These are phyloP conservation scores for Drosophila flavopinicola DNA, from an alignment of 2,888 invertebrate genomes.

Conservation along the genomic window DNA sequence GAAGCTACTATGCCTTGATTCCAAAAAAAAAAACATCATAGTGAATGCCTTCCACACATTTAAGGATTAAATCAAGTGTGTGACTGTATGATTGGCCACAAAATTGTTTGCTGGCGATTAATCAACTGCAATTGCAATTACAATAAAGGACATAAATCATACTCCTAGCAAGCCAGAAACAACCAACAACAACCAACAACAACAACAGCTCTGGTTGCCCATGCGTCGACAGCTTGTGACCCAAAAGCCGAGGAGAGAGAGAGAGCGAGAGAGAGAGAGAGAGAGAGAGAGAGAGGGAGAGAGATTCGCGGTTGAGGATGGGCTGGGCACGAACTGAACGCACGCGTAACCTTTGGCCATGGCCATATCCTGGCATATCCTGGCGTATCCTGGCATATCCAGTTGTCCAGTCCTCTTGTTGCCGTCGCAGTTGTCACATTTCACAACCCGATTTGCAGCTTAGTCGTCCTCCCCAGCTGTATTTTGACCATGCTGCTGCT, in stretches of 20 bases:
- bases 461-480: conserved; percentile 28
- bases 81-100: conserved; percentile 16
- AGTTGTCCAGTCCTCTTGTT: no score
- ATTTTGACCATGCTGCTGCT: conserved; percentile 55
- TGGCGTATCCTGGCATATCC: no score
- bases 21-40: not conserved
- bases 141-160: conserved; percentile 65
- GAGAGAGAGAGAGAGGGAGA: no score
- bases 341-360: conserved; percentile 81
- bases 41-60: not conserved
- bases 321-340: conserved; percentile 81
- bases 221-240: conserved; percentile 71
- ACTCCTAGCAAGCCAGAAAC: no score
- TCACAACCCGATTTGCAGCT: conserved; percentile 73
- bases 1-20: no score
- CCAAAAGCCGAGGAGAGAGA: conserved; percentile 37
- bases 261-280: no score
- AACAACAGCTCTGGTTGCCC: conserved; percentile 33
- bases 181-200: conserved; percentile 8
- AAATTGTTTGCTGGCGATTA: conserved; percentile 53
- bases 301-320: no score
- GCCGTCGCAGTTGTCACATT: conserved; percentile 47
- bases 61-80: conserved; percentile 6
- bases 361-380: no score
- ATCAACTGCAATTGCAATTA: conserved; percentile 59